Base-by-base conservation (phyloP, 30 jellyfish, hydroid and myxozoan genomes). In the Cassiopea xamachana region DNA sequence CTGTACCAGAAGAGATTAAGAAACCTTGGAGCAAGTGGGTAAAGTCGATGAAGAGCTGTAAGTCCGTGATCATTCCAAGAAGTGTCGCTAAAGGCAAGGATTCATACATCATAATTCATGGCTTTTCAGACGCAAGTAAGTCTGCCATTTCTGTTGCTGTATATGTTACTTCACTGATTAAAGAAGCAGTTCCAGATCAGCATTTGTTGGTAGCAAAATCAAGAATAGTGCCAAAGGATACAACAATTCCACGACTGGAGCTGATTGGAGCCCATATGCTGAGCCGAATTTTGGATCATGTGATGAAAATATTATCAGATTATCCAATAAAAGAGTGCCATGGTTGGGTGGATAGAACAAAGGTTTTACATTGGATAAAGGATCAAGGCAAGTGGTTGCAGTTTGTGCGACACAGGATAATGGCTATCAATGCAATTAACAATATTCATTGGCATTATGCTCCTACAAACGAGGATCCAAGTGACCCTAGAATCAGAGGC, bases 291-390 rank as follows among this genome's bases (percentile, higher is more conserved):
- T 59, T 84, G 71, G 85, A 84, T 15, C 75, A 90, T 49, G 81
- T 76, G 67, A 67, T 48, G n/a, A 49, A 47, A 14, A 84, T 92
- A 27, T 60, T 75, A 39, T 17, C 48, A n/a, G 68, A 39, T 9
- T 77, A 13, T 2, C 39, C 48, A 14, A 68, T 91, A 9, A 39
- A 6, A 39, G 48, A 58, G 50, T 4, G 48, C 60, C 68, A 64
- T 46, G 89, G 86, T 2, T 91, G 97, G 96, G 62, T 73, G 16
- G 97, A 86, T 87, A 83, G 97, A 73, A 85, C 96, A 18, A 75
- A 73, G 16, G 96, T 77, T 6, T 80, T 91, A 8, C 85, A 91
- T 49, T 74, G 96, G 97, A 45, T 91, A 77, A 58, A 59, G 59
- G 86, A 73, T 49, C 43, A 68, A 51, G 93, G 97, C 1, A 44